phyloP scores from a whole-genome alignment of 2,888 invertebrate species.

The Drosophila nigritarsus region DNA sequence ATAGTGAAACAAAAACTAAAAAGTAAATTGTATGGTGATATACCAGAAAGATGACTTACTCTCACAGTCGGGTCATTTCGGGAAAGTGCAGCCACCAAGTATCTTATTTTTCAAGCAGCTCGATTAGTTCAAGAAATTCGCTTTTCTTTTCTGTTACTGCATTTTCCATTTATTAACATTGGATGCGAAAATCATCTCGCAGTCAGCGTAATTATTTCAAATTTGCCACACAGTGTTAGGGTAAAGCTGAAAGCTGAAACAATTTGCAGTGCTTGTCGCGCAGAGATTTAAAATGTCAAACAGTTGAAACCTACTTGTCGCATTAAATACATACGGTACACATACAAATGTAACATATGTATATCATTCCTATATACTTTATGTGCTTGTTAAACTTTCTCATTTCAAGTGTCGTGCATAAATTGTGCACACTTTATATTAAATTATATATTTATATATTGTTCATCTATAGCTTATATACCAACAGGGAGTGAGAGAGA shows the following conservation, averaged over 20 bases:
- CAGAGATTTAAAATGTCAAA: slow-evolving; percentile 18
- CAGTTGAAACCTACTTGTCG: slow-evolving; percentile 1
- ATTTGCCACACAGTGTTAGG: background rate
- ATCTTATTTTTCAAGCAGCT: background rate
- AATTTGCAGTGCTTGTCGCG: slow-evolving; percentile 19
- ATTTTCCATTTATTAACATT: background rate
- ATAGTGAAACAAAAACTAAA: background rate
- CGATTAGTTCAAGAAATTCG: background rate
- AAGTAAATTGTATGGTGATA: too few species aligned
- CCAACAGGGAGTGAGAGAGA: background rate
- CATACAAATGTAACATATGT: background rate
- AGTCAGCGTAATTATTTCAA: background rate
- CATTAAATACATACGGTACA: background rate
- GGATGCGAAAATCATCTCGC: background rate
- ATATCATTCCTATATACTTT: slow-evolving; percentile 8
- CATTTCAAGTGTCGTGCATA: slow-evolving; percentile 26
- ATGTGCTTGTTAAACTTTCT: slow-evolving; percentile 27
- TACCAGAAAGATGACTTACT: background rate
- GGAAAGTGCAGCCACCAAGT: background rate
- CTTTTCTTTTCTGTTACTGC: too few species aligned
- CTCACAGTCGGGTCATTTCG: background rate
- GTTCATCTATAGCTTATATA: slow-evolving; percentile 1
- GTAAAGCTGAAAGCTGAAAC: background rate
- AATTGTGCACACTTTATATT: slow-evolving; percentile 23
- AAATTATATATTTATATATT: slow-evolving; percentile 22